Conservation (phyloP, 1,140 invertebrate genomes). For the Rhopalosiphum maidis region DNA sequence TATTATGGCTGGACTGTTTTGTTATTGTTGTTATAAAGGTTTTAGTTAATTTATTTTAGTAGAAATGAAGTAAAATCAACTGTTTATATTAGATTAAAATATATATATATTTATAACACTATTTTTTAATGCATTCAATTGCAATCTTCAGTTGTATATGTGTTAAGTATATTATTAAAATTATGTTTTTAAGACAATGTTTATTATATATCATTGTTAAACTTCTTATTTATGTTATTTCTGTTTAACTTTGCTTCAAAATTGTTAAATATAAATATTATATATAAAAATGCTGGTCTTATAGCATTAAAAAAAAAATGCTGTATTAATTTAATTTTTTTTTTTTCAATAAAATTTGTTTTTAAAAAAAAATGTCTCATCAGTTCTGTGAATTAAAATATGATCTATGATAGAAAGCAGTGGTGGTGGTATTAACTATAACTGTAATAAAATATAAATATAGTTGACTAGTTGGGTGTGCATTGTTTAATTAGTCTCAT, state of each 20-base stretch:
- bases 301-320: neutral
- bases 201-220: conserved; percentile 44
- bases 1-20: conserved; percentile 17
- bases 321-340: conserved; percentile 14
- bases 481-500: too few relatives aligned
- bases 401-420: neutral
- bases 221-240: conserved; percentile 47
- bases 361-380: neutral
- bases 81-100: conserved; percentile 21
- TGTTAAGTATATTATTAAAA: conserved; percentile 23
- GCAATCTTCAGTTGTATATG: conserved; percentile 14
- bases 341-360: neutral
- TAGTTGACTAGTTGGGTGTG: too few relatives aligned
- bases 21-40: conserved; percentile 50
- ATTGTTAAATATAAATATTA: conserved; percentile 6
- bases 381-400: too few relatives aligned
- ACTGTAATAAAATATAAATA: too few relatives aligned
- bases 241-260: conserved; percentile 48
- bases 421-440: too few relatives aligned
- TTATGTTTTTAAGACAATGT: conserved; percentile 6
- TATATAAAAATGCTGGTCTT: conserved; percentile 34
- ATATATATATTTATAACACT: conserved; percentile 33
- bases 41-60: conserved; percentile 48
- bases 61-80: conserved; percentile 26
- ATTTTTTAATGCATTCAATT: conserved; percentile 37